Percentiles rank a stretch among this genome's conserved stretches.
These are phyloP conservation scores for Notodonta dromedarius DNA, from an alignment of 2,888 invertebrate genomes.

Conservation along the genomic window DNA sequence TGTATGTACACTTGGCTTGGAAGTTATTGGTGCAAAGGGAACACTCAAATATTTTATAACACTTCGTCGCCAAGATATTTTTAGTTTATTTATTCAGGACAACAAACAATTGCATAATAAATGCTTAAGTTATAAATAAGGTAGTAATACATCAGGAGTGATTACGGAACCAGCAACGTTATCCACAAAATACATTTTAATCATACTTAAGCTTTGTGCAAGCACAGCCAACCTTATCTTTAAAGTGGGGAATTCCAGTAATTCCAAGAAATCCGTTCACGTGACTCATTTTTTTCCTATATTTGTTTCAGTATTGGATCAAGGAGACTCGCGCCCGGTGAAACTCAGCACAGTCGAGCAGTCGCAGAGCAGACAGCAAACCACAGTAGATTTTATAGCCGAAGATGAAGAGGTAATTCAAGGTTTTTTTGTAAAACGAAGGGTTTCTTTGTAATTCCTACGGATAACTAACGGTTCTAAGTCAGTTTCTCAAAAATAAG, in stretches of 20 bases:
- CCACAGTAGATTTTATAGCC: constrained; percentile 69
- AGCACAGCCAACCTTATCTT: constrained; percentile 11
- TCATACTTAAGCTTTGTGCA: constrained; percentile 1
- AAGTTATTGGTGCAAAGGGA: constrained; percentile 10
- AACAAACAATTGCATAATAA: too few species aligned
- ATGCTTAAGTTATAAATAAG: too few species aligned
- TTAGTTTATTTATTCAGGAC: too few species aligned
- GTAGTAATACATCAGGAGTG: too few species aligned
- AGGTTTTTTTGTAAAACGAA: neutral
- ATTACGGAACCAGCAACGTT: too few species aligned
- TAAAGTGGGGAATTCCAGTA: constrained; percentile 14
- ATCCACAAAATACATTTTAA: too few species aligned
- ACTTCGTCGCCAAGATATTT: neutral
- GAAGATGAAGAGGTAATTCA: constrained; percentile 74
- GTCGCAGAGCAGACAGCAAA: constrained; percentile 60
- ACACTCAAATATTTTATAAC: constrained; percentile 7
- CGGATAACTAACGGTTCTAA: too few species aligned
- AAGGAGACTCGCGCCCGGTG: constrained; percentile 63
- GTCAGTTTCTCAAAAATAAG: too few species aligned
- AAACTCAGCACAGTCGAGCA: constrained; percentile 64
- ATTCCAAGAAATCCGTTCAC: constrained; percentile 13
- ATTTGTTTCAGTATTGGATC: constrained; percentile 77
- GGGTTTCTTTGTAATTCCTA: neutral
- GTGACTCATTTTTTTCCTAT: constrained; percentile 23
- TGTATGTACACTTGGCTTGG: neutral